Evolutionary conservation across 2,113 vertebrate genomes (phyloP).

Genomic region (Noctilio leporinus): DNA sequence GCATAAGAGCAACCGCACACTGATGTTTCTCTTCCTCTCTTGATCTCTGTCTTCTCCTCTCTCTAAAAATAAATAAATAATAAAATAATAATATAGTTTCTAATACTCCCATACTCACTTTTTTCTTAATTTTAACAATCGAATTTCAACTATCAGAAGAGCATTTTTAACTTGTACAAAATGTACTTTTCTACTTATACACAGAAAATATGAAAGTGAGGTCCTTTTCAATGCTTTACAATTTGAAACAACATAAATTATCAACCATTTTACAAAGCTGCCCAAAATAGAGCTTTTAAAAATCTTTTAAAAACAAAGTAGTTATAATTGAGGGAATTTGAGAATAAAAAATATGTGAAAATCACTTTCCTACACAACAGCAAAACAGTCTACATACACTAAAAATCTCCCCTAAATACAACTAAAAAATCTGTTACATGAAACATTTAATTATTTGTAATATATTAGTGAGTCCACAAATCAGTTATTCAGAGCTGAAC

Average conservation of each 20-base stretch:
- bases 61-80: too few species aligned
- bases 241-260: background rate
- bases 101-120: background rate
- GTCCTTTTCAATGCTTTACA: background rate
- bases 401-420: background rate
- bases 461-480: background rate
- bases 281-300: background rate
- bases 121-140: constrained; percentile 15
- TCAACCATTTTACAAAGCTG: background rate
- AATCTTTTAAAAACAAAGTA: background rate
- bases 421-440: background rate
- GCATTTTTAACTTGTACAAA: constrained; percentile 1
- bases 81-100: background rate
- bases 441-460: constrained; percentile 19
- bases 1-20: too few species aligned
- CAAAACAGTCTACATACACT: background rate
- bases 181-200: background rate
- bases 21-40: too few species aligned
- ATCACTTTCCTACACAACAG: background rate
- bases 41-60: too few species aligned
- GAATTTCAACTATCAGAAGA: background rate
- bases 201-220: background rate
- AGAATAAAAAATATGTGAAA: background rate
- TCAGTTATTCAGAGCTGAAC: too few species aligned
- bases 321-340: background rate